A percentile compares a stretch with the other conserved stretches of the same genome.
Conservation (phyloP, 2,113 vertebrate species). For the Furnarius figulus region DNA sequence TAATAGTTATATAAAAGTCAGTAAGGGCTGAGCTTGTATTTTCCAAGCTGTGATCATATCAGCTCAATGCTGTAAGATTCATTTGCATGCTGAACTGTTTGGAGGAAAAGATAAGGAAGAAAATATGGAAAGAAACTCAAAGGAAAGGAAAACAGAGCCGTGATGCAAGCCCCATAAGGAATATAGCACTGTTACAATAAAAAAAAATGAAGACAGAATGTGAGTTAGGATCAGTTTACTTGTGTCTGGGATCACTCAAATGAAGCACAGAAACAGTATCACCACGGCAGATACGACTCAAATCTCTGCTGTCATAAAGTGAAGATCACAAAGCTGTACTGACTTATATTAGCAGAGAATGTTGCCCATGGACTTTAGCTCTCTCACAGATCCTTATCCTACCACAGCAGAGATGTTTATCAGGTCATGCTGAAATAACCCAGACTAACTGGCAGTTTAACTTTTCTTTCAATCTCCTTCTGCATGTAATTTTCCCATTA, state of each 20-base stretch:
- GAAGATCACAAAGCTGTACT: neutral
- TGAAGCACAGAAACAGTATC: neutral
- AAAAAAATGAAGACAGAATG: neutral
- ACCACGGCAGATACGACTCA: neutral
- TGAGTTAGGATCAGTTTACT: neutral
- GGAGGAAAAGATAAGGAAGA: neutral
- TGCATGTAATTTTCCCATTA: slow-evolving; percentile 2
- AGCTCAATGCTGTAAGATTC: neutral
- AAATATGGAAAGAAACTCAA: neutral
- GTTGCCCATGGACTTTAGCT: neutral
- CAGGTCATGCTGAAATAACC: slow-evolving; percentile 12
- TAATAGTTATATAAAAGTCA: neutral
- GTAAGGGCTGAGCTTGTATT: neutral
- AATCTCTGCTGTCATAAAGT: neutral
- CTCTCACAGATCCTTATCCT: neutral
- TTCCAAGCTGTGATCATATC: neutral
- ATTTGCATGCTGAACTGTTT: neutral
- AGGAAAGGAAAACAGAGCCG: neutral
- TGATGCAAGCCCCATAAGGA: neutral
- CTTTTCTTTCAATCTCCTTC: slow-evolving; percentile 8
- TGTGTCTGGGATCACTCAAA: neutral
- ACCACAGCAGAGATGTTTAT: neutral
- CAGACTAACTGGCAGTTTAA: slow-evolving; percentile 2
- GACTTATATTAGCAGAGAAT: neutral
- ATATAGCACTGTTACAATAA: neutral